Evolutionary conservation across 2,797 vertebrate species (phyloP).

Genomic region (Chaetophractus vellerosus): DNA sequence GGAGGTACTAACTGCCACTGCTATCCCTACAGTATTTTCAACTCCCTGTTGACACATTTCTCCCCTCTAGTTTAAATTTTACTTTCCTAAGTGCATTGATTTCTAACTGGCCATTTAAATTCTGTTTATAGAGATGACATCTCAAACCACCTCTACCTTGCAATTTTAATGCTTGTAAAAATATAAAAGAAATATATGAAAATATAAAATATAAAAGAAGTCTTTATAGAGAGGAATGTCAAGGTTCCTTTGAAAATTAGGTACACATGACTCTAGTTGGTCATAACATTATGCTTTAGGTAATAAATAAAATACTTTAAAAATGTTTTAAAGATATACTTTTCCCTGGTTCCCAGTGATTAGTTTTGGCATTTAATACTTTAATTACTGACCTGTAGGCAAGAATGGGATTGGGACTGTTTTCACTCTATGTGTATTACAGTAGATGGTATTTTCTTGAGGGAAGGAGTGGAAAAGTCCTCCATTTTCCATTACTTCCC

Average conservation of each 20-base stretch:
- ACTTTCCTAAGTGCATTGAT: not conserved
- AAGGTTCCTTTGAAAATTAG: not conserved
- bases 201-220: conserved; percentile 6
- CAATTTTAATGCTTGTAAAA: conserved; percentile 47
- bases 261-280: not conserved
- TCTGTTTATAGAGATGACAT: not conserved
- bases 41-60: not conserved
- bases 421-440: not conserved
- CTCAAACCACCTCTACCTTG: not conserved
- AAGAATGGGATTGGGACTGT: not conserved
- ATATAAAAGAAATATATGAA: not conserved
- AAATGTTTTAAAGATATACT: not conserved
- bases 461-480: not conserved
- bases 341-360: not conserved
- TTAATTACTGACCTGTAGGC: not conserved
- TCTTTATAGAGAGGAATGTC: conserved; percentile 8
- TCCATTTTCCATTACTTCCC: not conserved
- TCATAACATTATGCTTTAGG: conserved; percentile 47
- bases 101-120: not conserved
- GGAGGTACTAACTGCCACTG: not conserved
- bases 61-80: not conserved
- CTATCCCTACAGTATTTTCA: not conserved
- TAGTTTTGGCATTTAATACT: not conserved
- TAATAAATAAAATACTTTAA: conserved; percentile 4
- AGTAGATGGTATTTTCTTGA: not conserved